Conservation (phyloP, 2,113 vertebrate genomes). For the Perccottus glenii region DNA sequence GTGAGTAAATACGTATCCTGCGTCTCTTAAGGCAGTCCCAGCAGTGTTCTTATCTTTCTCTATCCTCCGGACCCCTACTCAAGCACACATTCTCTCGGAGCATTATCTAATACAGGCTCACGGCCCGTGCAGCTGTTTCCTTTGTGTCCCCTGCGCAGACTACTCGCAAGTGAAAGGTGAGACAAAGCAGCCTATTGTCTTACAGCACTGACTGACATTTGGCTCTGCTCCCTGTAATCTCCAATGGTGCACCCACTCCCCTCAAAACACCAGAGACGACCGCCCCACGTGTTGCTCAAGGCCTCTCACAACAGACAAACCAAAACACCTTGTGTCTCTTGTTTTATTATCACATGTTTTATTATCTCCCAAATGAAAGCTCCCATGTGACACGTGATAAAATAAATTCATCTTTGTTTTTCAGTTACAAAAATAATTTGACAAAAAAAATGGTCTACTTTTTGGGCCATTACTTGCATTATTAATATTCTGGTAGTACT, state of each 20-base stretch:
- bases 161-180: slow-evolving; percentile 22
- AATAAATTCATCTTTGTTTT: too few species aligned
- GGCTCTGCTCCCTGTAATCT: too few species aligned
- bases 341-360: too few species aligned
- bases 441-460: too few species aligned
- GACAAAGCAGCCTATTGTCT: neutral
- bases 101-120: slow-evolving; percentile 12
- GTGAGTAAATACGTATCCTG: neutral
- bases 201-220: neutral
- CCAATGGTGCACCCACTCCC: too few species aligned
- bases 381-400: too few species aligned
- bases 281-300: neutral
- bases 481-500: too few species aligned
- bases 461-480: too few species aligned
- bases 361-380: too few species aligned
- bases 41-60: neutral
- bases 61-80: neutral
- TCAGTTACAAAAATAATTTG: too few species aligned
- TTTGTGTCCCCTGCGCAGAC: slow-evolving; percentile 21
- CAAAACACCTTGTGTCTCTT: too few species aligned
- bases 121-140: slow-evolving; percentile 3
- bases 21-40: neutral
- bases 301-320: too few species aligned
- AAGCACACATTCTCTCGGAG: slow-evolving; percentile 5
- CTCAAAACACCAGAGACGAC: neutral